Evolutionary conservation across 1,140 invertebrate species (phyloP).

Genomic region (Cyphomyrmex costatus): DNA sequence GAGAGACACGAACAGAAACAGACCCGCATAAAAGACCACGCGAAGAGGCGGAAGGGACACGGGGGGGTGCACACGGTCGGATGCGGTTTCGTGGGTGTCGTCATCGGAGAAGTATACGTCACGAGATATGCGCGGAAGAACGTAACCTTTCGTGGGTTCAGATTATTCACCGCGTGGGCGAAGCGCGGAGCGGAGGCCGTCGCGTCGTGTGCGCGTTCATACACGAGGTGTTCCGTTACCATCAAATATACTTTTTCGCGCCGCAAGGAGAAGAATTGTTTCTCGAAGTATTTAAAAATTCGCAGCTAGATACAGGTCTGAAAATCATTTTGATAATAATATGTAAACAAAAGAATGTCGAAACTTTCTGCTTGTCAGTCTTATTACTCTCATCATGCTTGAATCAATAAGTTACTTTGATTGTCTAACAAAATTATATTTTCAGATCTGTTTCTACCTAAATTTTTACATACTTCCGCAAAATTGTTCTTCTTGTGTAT

Average conservation of each 20-base stretch:
- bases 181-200: constrained; percentile 15
- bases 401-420: too few species aligned
- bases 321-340: too few species aligned
- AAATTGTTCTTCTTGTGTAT: too few species aligned
- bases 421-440: too few species aligned
- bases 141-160: constrained; percentile 44
- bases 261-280: neutral
- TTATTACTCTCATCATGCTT: too few species aligned
- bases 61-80: neutral
- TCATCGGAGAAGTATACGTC: constrained; percentile 46
- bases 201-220: neutral
- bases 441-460: too few species aligned
- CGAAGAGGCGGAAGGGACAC: neutral
- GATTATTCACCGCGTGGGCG: constrained; percentile 57
- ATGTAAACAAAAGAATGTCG: too few species aligned
- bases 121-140: constrained; percentile 44
- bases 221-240: neutral
- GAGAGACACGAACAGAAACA: neutral
- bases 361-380: too few species aligned
- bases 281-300: too few species aligned
- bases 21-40: neutral
- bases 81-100: constrained; percentile 46
- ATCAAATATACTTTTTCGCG: neutral
- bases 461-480: too few species aligned
- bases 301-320: too few species aligned